These are phyloP conservation scores for Hydrochoerus hydrochaeris DNA, from an alignment of 2,113 vertebrate genomes.

Conservation along the genomic window DNA sequence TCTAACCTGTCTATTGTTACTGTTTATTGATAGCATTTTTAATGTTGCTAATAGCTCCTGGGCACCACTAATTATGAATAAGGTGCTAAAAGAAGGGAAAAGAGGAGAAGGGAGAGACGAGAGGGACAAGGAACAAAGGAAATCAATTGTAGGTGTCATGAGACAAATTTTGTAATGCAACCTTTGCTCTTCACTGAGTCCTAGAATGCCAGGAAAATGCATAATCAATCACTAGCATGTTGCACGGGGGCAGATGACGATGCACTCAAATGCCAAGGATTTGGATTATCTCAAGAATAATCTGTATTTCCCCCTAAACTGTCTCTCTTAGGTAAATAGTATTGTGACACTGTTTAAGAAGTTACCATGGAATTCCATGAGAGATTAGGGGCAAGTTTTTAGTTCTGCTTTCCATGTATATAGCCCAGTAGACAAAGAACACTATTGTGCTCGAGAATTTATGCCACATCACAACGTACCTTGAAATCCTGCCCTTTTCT, in stretches of 20 bases:
- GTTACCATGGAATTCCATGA: background rate
- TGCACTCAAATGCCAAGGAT: background rate
- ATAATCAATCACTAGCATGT: rapidly evolving
- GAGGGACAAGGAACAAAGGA: background rate
- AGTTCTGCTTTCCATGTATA: background rate
- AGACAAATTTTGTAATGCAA: background rate
- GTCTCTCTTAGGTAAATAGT: background rate
- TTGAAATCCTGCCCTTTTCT: background rate
- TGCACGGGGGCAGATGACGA: rapidly evolving
- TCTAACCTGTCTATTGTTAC: background rate
- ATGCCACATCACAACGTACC: background rate
- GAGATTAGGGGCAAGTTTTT: background rate
- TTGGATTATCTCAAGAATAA: background rate
- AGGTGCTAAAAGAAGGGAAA: background rate
- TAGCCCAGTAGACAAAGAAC: background rate
- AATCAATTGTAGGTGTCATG: background rate
- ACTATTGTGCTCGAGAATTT: background rate
- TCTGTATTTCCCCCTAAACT: background rate
- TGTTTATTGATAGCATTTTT: background rate
- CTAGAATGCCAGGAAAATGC: background rate
- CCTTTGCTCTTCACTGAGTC: background rate
- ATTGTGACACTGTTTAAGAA: background rate
- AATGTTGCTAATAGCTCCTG: background rate
- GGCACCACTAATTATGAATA: background rate
- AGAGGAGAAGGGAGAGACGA: background rate